Evolutionary conservation across 1,140 invertebrate species (phyloP).

Genomic region (Lineus longissimus): DNA sequence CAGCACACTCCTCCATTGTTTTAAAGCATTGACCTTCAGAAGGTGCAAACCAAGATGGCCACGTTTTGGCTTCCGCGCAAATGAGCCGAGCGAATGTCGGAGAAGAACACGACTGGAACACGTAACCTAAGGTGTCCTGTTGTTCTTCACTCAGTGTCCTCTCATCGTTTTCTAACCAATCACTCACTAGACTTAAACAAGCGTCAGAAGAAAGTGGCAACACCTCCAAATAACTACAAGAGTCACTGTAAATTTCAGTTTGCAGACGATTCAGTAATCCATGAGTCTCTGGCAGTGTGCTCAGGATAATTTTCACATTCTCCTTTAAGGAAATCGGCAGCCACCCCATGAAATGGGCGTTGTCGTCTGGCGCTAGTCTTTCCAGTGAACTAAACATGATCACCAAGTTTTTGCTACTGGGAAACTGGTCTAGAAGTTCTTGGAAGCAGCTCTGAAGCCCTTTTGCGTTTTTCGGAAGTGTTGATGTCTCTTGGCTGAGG

Average conservation of each 20-base stretch:
- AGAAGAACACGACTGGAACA: constrained; percentile 30
- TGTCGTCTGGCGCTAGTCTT: constrained; percentile 32
- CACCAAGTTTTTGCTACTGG: constrained; percentile 31
- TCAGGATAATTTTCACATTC: constrained; percentile 47
- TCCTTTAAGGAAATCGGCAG: constrained; percentile 31
- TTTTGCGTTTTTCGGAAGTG: constrained; percentile 33
- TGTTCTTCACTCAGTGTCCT: constrained; percentile 27
- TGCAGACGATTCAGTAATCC: constrained; percentile 28
- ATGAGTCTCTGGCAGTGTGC: constrained; percentile 26
- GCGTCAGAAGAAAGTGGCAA: constrained; percentile 22
- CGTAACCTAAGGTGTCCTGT: constrained; percentile 62
- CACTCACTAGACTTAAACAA: constrained; percentile 28
- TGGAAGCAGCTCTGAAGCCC: constrained; percentile 35
- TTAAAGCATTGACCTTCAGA: not conserved
- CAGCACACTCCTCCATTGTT: not conserved
- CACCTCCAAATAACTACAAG: constrained; percentile 32
- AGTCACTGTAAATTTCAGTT: constrained; percentile 22
- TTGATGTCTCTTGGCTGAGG: constrained; percentile 17
- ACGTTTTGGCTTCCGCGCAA: constrained; percentile 26
- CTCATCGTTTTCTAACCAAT: constrained; percentile 27
- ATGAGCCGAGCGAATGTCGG: constrained; percentile 37
- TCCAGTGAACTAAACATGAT: constrained; percentile 46
- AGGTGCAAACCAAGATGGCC: constrained; percentile 23
- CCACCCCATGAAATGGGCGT: constrained; percentile 41
- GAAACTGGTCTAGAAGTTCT: constrained; percentile 30